A percentile compares a stretch with the other conserved stretches of the same genome.
These are phyloP conservation scores for Chiloscyllium punctatum DNA, from an alignment of 2,797 vertebrate species.

Conservation along the genomic window DNA sequence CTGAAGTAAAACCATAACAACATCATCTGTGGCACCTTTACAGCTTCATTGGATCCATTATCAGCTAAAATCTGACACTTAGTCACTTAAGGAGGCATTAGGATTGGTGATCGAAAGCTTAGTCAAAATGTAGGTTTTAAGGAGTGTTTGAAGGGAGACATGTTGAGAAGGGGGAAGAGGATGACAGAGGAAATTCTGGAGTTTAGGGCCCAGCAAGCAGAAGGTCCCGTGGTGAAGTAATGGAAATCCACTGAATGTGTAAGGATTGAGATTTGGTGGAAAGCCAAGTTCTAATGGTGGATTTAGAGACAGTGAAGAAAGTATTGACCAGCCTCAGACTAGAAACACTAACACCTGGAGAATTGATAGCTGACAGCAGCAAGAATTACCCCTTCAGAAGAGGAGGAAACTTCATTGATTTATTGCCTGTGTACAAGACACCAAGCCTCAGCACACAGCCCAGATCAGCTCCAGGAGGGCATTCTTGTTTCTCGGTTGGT, in stretches of 20 bases:
- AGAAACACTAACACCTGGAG: not conserved
- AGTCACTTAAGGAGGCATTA: not conserved
- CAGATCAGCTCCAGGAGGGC: not conserved
- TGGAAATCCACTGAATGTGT: not conserved
- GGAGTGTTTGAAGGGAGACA: not conserved
- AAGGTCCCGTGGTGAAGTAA: not conserved
- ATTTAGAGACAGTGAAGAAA: not conserved
- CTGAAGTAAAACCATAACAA: not conserved
- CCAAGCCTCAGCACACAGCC: not conserved
- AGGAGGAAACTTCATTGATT: not conserved
- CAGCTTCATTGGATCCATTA: not conserved
- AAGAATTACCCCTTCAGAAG: not conserved
- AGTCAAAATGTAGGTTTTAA: not conserved
- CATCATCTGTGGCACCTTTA: not conserved
- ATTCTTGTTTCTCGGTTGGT: not conserved
- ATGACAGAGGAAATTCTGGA: not conserved
- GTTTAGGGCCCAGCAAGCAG: not conserved
- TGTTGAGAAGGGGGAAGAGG: not conserved
- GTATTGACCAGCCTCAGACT: not conserved
- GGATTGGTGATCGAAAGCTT: not conserved
- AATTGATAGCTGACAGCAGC: not conserved
- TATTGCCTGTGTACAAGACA: not conserved
- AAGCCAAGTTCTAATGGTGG: not conserved
- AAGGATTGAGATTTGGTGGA: not conserved
- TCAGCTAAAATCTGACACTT: not conserved